Base-by-base conservation (phyloP, 2,113 vertebrate species). In the Oplegnathus fasciatus region DNA sequence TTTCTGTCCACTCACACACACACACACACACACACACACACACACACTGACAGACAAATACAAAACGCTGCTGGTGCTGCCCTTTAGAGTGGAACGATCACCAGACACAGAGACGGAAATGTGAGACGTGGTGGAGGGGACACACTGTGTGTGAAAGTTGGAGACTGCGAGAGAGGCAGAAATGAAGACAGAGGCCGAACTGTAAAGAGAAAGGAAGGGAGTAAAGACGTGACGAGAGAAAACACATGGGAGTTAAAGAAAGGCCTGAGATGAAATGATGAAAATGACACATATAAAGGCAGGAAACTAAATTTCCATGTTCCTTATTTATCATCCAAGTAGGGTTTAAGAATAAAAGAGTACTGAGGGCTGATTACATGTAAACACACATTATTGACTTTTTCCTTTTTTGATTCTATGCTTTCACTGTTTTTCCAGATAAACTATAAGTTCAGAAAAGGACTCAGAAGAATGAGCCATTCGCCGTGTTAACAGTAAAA, bases 61-160 rank as follows among this genome's bases (percentile, higher is more conserved):
- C 60, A 22, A 10, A 15, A 2, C 18, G 52, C 24, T 73, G 73
- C 30, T 34, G 60, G 3, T 10, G 28, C 30, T 50, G 69, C 46
- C 75, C 78, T 85, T 76, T 76, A 46, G 58, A 85, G 71, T 7
- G n/a, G 66, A 77, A 65, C 71, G 24, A 78, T 62, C 20, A 20
- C 18, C 34, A 9, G 34, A 15, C 67, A 52, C 34, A 20, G 58
- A 80, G 68, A 77, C 10, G 0, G 18, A 54, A 70, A 86, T 15
- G 30, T 20, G 46, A 75, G 52, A 14, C 0, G 5, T 8, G 48
- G 64, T 42, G 48, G 50, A 42, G 70, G 30, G 13, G 64, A 62
- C 42, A 24, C 80, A 17, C 1, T 67, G 70, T 79, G 74, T 64
- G n/a, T 26, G 66, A 62, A 50, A 46, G 67, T 32, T 37, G 48